Conservation (phyloP, 1,140 invertebrate genomes). For the Yoshiicerus persimilis region DNA sequence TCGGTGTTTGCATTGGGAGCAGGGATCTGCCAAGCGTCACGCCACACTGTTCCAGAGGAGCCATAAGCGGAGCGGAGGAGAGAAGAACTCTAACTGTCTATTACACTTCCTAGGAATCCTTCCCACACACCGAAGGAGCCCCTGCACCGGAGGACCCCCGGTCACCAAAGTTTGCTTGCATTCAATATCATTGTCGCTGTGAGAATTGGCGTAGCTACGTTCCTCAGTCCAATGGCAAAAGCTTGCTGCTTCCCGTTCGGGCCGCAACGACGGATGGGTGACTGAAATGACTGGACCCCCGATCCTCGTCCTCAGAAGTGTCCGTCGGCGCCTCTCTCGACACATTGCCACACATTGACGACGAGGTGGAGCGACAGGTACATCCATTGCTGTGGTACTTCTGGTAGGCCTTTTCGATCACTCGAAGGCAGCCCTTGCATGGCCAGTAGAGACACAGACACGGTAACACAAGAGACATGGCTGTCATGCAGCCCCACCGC, state of each 20-base stretch:
- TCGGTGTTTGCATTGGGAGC: neutral
- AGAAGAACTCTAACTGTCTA: neutral
- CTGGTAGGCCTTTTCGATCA: conserved; percentile 78
- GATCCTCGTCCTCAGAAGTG: conserved; percentile 42
- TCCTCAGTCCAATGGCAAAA: conserved; percentile 35
- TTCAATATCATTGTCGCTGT: neutral
- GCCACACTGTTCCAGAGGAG: neutral
- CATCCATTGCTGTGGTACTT: conserved; percentile 72
- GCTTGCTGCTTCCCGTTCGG: conserved; percentile 35
- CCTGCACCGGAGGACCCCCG: too few species aligned
- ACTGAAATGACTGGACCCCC: conserved; percentile 34
- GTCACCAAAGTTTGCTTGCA: neutral
- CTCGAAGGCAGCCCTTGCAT: conserved; percentile 73
- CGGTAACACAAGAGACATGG: conserved; percentile 76
- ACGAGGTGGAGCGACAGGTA: conserved; percentile 54
- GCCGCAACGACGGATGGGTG: conserved; percentile 30
- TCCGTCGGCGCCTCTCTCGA: neutral
- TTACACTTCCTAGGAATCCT: too few species aligned
- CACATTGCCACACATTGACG: neutral
- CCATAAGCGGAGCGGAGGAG: neutral
- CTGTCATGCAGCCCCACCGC: conserved; percentile 81
- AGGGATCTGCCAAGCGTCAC: neutral
- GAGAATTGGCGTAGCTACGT: neutral
- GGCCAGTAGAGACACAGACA: conserved; percentile 92
- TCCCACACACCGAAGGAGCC: too few species aligned